A percentile compares a stretch with the other conserved stretches of the same genome.
Conservation (phyloP, 2,888 invertebrate species). For the Caenorhabditis imperialis region DNA sequence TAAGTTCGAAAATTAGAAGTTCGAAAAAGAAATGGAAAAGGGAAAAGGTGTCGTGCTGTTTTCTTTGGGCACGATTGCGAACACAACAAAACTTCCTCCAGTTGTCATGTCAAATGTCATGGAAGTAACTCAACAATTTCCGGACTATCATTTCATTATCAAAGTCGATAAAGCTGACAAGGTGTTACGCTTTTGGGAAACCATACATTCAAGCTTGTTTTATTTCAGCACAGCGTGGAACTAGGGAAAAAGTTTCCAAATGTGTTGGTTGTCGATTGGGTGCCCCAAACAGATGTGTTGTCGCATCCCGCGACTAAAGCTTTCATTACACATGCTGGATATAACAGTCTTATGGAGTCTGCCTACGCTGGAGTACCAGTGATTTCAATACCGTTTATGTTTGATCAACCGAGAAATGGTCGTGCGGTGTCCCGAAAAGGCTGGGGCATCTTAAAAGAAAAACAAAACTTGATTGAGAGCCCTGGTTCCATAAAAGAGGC, state of each 20-base stretch:
- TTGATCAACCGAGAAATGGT: conserved; percentile 56
- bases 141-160: conserved; percentile 66
- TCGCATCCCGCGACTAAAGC: conserved; percentile 61
- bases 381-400: conserved; percentile 56
- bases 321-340: conserved; percentile 73
- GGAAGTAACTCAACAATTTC: conserved; percentile 53
- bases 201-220: background rate
- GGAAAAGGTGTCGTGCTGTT: conserved; percentile 63
- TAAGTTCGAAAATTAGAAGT: conserved; percentile 42
- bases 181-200: background rate
- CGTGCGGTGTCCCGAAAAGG: conserved; percentile 62
- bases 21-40: conserved; percentile 51
- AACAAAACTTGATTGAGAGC: conserved; percentile 51
- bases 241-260: conserved; percentile 40
- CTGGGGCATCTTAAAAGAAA: conserved; percentile 61
- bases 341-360: conserved; percentile 70
- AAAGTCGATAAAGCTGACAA: conserved; percentile 63
- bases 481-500: conserved; percentile 44
- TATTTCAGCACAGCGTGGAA: conserved; percentile 23
- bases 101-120: conserved; percentile 60
- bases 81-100: conserved; percentile 58
- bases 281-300: conserved; percentile 56
- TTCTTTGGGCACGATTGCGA: conserved; percentile 66
- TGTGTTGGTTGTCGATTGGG: conserved; percentile 61
- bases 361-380: conserved; percentile 65